Percentiles rank a stretch among this genome's conserved stretches.
phyloP scores from a whole-genome alignment of 2,113 vertebrate genomes.

The Semnopithecus entellus region DNA sequence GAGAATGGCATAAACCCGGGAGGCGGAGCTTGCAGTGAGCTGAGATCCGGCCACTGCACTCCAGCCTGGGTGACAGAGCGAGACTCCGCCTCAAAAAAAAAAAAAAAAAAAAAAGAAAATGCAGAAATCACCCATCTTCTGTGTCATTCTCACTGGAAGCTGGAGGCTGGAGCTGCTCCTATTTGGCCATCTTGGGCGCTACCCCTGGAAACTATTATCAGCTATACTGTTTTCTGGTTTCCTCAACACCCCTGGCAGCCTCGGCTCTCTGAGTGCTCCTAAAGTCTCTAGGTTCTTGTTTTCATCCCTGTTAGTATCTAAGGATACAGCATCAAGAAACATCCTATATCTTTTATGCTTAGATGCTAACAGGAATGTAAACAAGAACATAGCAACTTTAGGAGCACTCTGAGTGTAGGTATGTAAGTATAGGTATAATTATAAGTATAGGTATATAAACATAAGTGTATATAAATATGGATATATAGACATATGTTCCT shows the following conservation, averaged over 20 bases:
- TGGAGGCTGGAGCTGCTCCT: too few species aligned
- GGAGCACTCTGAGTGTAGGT: neutral
- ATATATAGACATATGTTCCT: neutral
- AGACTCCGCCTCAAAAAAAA: too few species aligned
- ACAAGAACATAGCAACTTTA: neutral
- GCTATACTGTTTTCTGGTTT: neutral
- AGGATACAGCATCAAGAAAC: neutral
- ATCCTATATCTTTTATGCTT: neutral
- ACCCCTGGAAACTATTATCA: too few species aligned
- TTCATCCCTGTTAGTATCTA: neutral
- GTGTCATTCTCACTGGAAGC: too few species aligned
- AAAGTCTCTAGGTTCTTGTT: neutral
- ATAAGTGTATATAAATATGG: neutral
- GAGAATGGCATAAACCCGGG: too few species aligned
- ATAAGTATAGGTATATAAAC: neutral
- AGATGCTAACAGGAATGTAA: neutral
- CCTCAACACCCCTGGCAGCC: too few species aligned
- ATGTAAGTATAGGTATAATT: neutral
- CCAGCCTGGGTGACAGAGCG: too few species aligned
- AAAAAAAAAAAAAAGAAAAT: too few species aligned
- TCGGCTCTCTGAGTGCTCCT: neutral
- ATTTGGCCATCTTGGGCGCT: accelerated
- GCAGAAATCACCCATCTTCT: too few species aligned
- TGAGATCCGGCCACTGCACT: too few species aligned
- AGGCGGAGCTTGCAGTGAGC: too few species aligned